Percentiles rank a stretch among this genome's conserved stretches.
phyloP scores from a whole-genome alignment of 1,140 invertebrate genomes.

The Helicorthomorpha holstii region DNA sequence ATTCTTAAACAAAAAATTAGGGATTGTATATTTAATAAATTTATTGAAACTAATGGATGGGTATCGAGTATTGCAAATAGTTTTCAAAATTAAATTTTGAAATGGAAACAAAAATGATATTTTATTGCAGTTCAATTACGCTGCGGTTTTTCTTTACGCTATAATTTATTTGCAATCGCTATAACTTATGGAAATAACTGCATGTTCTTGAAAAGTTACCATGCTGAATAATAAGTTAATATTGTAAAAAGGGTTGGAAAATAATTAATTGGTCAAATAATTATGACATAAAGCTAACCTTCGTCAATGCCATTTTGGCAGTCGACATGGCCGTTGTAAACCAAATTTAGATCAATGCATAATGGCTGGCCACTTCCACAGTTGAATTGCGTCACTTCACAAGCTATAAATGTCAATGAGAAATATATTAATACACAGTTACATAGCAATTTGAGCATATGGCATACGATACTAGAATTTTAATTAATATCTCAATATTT shows the following conservation, averaged over 20 bases:
- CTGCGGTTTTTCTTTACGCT: neutral
- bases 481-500: too few relatives aligned
- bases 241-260: neutral
- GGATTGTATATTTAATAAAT: too few relatives aligned
- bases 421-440: too few relatives aligned
- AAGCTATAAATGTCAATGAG: neutral
- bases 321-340: neutral
- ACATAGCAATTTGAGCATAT: too few relatives aligned
- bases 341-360: neutral
- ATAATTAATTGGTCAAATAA: neutral
- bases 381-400: neutral
- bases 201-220: neutral
- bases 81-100: too few relatives aligned
- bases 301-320: constrained; percentile 5
- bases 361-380: neutral
- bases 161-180: neutral
- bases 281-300: too few relatives aligned
- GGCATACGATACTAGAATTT: too few relatives aligned
- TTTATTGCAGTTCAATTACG: neutral
- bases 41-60: too few relatives aligned
- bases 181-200: neutral
- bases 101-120: too few relatives aligned
- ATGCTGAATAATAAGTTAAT: neutral
- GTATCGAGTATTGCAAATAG: too few relatives aligned
- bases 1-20: too few relatives aligned